Evolutionary conservation across 2,888 invertebrate species (phyloP).

Genomic region (Mayetiola destructor): DNA sequence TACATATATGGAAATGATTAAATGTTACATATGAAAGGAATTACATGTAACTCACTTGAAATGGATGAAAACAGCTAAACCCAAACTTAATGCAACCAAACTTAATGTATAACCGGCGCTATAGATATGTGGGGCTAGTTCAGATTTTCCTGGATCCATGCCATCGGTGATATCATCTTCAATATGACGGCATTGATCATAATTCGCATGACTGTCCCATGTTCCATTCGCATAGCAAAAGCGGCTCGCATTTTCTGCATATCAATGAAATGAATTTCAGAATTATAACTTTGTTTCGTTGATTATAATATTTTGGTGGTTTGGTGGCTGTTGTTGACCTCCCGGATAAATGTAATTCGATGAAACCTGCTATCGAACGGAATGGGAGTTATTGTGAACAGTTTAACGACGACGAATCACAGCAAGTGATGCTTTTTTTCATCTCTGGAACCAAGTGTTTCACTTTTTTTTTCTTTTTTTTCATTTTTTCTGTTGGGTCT

Average conservation of each 20-base stretch:
- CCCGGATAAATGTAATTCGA: not conserved
- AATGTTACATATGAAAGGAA: not conserved
- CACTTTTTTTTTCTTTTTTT: not conserved
- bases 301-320: no score
- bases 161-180: constrained; percentile 43
- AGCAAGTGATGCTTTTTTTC: not conserved
- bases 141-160: constrained; percentile 29
- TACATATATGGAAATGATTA: constrained; percentile 2
- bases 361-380: not conserved
- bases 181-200: constrained; percentile 45
- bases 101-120: constrained; percentile 73
- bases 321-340: no score
- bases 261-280: not conserved
- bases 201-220: constrained; percentile 69
- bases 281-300: no score
- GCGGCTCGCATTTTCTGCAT: constrained; percentile 69
- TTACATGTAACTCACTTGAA: constrained; percentile 59
- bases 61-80: constrained; percentile 72
- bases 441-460: not conserved
- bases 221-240: constrained; percentile 59
- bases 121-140: constrained; percentile 60
- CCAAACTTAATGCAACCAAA: constrained; percentile 63
- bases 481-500: not conserved
- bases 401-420: not conserved
- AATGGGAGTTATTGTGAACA: not conserved